Evolutionary conservation across 2,113 vertebrate species (phyloP).

Genomic region (Gasterosteus nipponicus): DNA sequence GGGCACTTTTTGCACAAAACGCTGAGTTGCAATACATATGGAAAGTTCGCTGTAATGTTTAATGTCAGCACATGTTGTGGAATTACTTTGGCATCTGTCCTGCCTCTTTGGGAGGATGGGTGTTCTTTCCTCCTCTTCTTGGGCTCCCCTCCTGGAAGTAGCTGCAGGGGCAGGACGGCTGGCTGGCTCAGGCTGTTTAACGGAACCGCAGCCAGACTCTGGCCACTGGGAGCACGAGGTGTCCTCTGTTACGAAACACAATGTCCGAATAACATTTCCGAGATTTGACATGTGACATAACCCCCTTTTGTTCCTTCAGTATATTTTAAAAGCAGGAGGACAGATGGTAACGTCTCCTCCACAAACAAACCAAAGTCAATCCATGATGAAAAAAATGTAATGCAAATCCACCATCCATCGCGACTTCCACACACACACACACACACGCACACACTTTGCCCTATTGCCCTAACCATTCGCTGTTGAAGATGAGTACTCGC

Average conservation of each 20-base stretch:
- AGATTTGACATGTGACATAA: constrained; percentile 37
- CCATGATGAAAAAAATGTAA: constrained; percentile 2
- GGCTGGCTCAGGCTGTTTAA: constrained; percentile 65
- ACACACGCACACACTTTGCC: constrained; percentile 13
- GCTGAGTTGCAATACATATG: constrained; percentile 84
- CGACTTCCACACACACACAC: constrained; percentile 3
- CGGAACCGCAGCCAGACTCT: constrained; percentile 71
- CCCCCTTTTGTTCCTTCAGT: constrained; percentile 40
- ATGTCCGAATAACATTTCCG: constrained; percentile 38
- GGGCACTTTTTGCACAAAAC: constrained; percentile 67
- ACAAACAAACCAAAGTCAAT: constrained; percentile 20
- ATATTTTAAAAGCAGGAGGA: constrained; percentile 33
- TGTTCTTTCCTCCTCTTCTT: constrained; percentile 69
- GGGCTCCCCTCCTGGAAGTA: constrained; percentile 72
- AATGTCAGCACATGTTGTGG: constrained; percentile 86
- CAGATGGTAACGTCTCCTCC: not conserved
- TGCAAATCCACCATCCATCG: not conserved
- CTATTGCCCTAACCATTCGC: constrained; percentile 74
- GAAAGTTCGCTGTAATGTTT: constrained; percentile 84
- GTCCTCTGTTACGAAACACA: constrained; percentile 65
- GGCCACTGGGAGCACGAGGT: constrained; percentile 60
- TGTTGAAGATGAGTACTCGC: constrained; percentile 86
- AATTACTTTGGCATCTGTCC: constrained; percentile 83
- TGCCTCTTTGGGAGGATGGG: constrained; percentile 77
- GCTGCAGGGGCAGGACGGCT: constrained; percentile 66